phyloP scores from a whole-genome alignment of 2,888 invertebrate genomes.

The Conomelus anceps region DNA sequence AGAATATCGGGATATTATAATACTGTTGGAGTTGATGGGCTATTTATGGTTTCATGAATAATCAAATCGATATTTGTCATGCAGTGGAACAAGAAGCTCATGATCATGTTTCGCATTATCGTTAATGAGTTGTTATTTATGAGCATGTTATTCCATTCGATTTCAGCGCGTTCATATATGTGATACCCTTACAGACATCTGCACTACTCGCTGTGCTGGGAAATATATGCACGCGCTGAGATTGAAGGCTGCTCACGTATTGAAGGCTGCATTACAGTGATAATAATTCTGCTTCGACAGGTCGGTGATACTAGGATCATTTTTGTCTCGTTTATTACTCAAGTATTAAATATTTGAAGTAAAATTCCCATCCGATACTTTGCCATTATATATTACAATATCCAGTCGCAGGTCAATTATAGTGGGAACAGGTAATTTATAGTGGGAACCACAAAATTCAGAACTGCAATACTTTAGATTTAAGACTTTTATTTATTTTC shows the following conservation, averaged over 20 bases:
- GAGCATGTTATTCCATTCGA: not conserved
- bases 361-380: not conserved
- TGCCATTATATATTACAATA: not conserved
- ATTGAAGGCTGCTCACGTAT: too few species aligned
- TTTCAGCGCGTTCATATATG: not conserved
- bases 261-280: not conserved
- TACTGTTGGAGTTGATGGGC: not conserved
- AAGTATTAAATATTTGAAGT: not conserved
- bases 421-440: too few species aligned
- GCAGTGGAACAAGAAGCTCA: not conserved
- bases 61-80: not conserved
- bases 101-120: not conserved
- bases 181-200: not conserved
- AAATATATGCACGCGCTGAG: too few species aligned
- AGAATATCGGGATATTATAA: not conserved
- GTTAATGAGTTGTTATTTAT: not conserved
- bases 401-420: too few species aligned
- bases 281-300: not conserved
- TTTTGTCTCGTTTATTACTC: not conserved
- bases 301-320: not conserved
- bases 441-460: too few species aligned
- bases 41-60: not conserved
- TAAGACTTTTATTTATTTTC: too few species aligned
- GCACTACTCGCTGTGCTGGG: too few species aligned
- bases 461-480: too few species aligned